phyloP scores from a whole-genome alignment of 1,140 invertebrate genomes.

The Gryon sp. region DNA sequence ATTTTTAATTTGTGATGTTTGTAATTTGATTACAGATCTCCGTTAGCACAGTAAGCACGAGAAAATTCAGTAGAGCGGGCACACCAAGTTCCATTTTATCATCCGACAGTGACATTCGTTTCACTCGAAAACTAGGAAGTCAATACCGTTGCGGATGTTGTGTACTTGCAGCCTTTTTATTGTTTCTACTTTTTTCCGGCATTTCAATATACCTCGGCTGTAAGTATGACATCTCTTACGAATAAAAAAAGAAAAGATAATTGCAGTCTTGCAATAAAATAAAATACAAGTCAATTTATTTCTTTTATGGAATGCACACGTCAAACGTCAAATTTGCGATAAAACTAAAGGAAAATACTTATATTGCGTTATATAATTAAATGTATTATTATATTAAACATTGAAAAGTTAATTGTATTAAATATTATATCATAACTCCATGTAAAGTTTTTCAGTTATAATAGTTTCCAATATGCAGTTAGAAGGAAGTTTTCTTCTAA shows the following conservation, averaged over 20 bases:
- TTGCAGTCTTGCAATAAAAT: not conserved
- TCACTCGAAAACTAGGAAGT: constrained; percentile 89
- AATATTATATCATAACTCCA: no score
- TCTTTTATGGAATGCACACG: no score
- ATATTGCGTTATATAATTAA: no score
- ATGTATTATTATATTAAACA: no score
- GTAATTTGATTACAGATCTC: constrained; percentile 78
- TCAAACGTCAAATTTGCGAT: no score
- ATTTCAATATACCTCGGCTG: constrained; percentile 92
- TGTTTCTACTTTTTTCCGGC: constrained; percentile 89
- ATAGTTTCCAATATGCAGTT: no score
- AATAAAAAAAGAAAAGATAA: not conserved
- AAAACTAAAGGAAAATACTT: no score
- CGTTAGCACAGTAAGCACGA: constrained; percentile 78
- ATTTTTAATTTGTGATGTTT: constrained; percentile 1
- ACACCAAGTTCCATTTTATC: constrained; percentile 88
- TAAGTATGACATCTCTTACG: constrained; percentile 83
- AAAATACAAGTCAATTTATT: not conserved
- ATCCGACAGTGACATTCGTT: constrained; percentile 90
- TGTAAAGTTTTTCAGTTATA: no score
- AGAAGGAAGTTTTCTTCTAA: no score
- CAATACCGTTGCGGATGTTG: constrained; percentile 91
- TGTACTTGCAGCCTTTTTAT: constrained; percentile 88
- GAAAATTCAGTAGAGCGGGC: constrained; percentile 79
- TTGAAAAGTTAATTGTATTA: no score